Evolutionary conservation across 92 coral and sea anemone genomes (phyloP), one percentile per base, ranked within the genome.

Genomic region (Muricea muricata): DNA sequence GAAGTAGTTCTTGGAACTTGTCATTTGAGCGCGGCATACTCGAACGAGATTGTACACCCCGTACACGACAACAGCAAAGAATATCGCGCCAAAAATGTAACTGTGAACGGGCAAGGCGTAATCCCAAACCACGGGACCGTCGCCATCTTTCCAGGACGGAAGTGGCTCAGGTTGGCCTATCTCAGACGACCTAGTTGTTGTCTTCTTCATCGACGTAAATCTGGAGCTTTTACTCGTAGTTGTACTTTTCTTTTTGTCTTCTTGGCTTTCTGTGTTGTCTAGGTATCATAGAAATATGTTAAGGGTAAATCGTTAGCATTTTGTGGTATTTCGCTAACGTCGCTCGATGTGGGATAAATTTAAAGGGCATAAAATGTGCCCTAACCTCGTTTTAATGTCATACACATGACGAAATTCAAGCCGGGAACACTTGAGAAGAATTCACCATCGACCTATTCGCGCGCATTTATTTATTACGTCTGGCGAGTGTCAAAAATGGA

Each of bases 41-140:
- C 84, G 78, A 28, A 20, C 60, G 14, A 86, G 63, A 76, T 54
- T 50, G 29, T 66, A 57, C 7, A 56, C 72, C 9, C 88, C 73
- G 14, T 54, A 48, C 15, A 90, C 48, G 26, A 83, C 88, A 40
- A 90, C 79, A 20, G 50, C 35, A 1, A 77, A 65, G 66, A 84
- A 82, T 3, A 57, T 50, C 7, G 35, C 34, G 8, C 67, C 82
- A 26, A 90, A 90, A 26, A 67, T 21, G 31, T 90, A 83, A 75
- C 78, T 52, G 73, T 90, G 93, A 1, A 90, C 31, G 29, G 87
- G 88, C 85, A 87, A 86, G 55, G 93, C 90, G 88, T 88, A 82
- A 42, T 78, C 63, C 93, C 93, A 90, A 28, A 40, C 56, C n/a
- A 86, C 28, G 45, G 73, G 66, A 1, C 87, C 93, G 37, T 46